These are phyloP conservation scores for Pollimyrus isidori DNA, from an alignment of 2,113 vertebrate species.

Conservation along the genomic window DNA sequence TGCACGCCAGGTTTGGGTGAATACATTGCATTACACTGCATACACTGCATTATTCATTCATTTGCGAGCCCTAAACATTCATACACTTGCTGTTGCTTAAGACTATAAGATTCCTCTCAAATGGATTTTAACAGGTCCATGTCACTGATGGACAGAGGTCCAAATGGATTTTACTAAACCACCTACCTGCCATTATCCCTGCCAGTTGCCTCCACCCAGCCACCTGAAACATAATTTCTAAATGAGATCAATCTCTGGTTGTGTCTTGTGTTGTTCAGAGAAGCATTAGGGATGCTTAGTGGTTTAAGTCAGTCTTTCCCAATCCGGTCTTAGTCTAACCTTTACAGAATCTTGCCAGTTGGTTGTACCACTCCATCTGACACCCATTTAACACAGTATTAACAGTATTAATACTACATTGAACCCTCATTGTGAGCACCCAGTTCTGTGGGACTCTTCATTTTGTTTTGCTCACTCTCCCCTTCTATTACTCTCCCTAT, in stretches of 20 bases:
- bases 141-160: not conserved
- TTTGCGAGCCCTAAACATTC: not conserved
- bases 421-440: not conserved
- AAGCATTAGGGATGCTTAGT: not conserved
- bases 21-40: not conserved
- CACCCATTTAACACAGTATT: not conserved
- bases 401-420: not conserved
- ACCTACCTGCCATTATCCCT: not conserved
- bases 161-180: constrained; percentile 14
- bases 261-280: not conserved
- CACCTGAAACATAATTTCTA: not conserved
- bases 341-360: not conserved
- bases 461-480: not conserved
- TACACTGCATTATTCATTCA: not conserved
- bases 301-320: not conserved
- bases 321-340: not conserved
- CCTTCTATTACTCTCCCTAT: no score
- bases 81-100: not conserved
- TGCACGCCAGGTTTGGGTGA: not conserved
- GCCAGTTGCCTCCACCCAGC: constrained; percentile 5
- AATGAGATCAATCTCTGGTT: not conserved
- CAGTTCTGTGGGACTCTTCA: not conserved
- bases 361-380: not conserved
- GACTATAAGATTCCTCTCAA: not conserved
- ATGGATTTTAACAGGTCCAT: not conserved